Conservation (phyloP, 1,140 invertebrate species). For the Cheumatopsyche charites region DNA sequence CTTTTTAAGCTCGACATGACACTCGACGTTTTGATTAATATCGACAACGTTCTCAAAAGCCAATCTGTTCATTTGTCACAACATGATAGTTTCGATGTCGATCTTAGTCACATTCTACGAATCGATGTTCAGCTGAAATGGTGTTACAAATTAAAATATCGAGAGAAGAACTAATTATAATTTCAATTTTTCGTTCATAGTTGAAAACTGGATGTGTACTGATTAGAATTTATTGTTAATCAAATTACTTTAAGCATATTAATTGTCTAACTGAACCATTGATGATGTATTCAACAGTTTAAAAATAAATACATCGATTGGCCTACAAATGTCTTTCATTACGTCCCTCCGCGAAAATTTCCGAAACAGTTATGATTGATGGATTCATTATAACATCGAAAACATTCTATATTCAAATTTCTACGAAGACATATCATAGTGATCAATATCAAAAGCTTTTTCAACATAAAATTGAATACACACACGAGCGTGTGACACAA, state of each 20-base stretch:
- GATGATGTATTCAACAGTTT: slow-evolving; percentile 44
- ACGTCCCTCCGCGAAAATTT: no score
- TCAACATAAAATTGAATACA: no score
- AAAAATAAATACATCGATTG: slow-evolving; percentile 49
- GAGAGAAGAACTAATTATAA: background rate
- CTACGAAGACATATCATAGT: no score
- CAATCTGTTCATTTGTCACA: background rate
- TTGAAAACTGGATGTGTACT: slow-evolving; percentile 37
- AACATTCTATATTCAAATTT: no score
- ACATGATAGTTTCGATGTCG: background rate
- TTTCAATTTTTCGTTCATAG: background rate
- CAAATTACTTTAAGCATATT: slow-evolving; percentile 22
- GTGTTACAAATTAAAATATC: background rate
- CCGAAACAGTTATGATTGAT: no score
- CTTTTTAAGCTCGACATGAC: no score
- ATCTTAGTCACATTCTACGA: background rate
- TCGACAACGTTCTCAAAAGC: no score
- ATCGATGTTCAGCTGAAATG: background rate
- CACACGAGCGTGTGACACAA: no score
- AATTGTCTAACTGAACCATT: slow-evolving; percentile 32
- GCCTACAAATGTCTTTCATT: slow-evolving; percentile 34
- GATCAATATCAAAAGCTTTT: no score
- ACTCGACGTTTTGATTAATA: no score
- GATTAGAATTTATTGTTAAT: slow-evolving; percentile 34
- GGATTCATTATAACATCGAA: no score